phyloP scores from a whole-genome alignment of 2,113 vertebrate genomes.

The Donacobius atricapilla region DNA sequence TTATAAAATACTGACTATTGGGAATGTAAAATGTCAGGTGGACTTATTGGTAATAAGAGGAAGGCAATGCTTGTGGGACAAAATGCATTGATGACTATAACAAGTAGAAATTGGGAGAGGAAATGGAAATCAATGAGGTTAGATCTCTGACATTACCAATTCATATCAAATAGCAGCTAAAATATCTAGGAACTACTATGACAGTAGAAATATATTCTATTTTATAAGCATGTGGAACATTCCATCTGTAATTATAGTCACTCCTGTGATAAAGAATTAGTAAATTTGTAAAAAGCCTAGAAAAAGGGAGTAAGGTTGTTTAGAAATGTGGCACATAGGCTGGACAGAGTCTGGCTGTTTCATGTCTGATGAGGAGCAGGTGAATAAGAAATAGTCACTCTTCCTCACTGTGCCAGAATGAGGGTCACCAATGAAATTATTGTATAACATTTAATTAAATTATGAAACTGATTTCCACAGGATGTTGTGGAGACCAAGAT shows the following conservation, averaged over 20 bases:
- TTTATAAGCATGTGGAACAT: neutral
- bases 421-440: conserved; percentile 46
- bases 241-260: neutral
- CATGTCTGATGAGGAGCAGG: neutral
- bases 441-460: neutral
- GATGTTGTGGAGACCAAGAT: conserved; percentile 42
- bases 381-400: neutral
- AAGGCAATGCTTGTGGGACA: neutral
- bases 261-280: neutral
- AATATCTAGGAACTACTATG: neutral
- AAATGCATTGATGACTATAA: neutral
- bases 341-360: neutral
- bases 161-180: neutral
- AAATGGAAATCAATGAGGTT: neutral
- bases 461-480: conserved; percentile 37
- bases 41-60: neutral
- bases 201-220: neutral
- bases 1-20: neutral
- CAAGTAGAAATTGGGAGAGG: neutral
- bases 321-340: neutral
- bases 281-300: neutral
- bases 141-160: neutral
- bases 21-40: neutral
- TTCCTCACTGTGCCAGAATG: conserved; percentile 3
- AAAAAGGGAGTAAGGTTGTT: neutral